Evolutionary conservation across 2,888 invertebrate species (phyloP).

Genomic region (Scaptomyza polygonia): DNA sequence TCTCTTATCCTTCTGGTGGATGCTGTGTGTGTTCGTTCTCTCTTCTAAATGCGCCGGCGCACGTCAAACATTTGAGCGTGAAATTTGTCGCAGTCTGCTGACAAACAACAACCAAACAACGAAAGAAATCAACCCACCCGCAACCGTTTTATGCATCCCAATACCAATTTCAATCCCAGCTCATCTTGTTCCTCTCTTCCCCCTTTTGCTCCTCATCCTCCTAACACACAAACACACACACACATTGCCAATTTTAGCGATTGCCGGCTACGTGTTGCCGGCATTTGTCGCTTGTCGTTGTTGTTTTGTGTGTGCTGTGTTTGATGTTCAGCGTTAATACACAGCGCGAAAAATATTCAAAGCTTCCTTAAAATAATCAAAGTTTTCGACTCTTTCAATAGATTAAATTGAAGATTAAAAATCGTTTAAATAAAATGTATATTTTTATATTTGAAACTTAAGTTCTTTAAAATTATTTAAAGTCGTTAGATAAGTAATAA

Average conservation of each 20-base stretch:
- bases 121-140: slow-evolving; percentile 53
- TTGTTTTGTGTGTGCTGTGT: slow-evolving; percentile 33
- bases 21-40: slow-evolving; percentile 43
- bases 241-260: slow-evolving; percentile 58
- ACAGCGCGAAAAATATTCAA: background rate
- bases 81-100: slow-evolving; percentile 68
- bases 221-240: background rate
- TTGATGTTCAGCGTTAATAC: slow-evolving; percentile 30
- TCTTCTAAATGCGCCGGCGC: slow-evolving; percentile 65
- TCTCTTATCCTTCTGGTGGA: slow-evolving; percentile 47
- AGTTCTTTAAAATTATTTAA: no score
- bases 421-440: no score
- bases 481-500: no score
- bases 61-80: slow-evolving; percentile 78
- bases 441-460: no score
- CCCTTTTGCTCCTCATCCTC: background rate
- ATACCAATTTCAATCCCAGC: slow-evolving; percentile 5
- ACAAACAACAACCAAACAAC: slow-evolving; percentile 12
- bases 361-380: background rate
- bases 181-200: background rate
- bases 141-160: slow-evolving; percentile 19
- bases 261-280: slow-evolving; percentile 78
- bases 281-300: slow-evolving; percentile 67
- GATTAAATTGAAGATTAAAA: no score
- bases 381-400: no score